A percentile compares a stretch with the other conserved stretches of the same genome.
Evolutionary conservation across 1,140 invertebrate genomes (phyloP).

Genomic region (Varroa destructor): DNA sequence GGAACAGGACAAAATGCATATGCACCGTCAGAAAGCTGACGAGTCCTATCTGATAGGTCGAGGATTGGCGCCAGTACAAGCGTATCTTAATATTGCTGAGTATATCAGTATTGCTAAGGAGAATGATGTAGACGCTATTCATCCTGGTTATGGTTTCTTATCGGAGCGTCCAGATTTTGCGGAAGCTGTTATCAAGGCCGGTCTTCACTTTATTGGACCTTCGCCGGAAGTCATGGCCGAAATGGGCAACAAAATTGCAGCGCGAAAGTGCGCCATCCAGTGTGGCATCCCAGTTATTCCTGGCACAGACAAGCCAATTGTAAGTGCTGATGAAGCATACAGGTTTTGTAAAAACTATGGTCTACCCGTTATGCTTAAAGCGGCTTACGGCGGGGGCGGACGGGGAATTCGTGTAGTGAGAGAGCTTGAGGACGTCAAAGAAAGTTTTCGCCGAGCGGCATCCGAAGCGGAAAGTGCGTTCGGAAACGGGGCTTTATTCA

Average conservation of each 20-base stretch:
- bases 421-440: slow-evolving; percentile 29
- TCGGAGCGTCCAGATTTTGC: slow-evolving; percentile 34
- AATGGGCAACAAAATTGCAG: slow-evolving; percentile 36
- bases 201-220: slow-evolving; percentile 89
- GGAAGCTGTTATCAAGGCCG: slow-evolving; percentile 73
- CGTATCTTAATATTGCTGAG: slow-evolving; percentile 36
- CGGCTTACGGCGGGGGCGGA: slow-evolving; percentile 36
- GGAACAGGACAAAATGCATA: slow-evolving; percentile 31
- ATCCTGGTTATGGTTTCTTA: slow-evolving; percentile 41
- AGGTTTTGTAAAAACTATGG: slow-evolving; percentile 76
- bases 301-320: slow-evolving; percentile 65
- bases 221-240: slow-evolving; percentile 78
- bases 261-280: slow-evolving; percentile 31
- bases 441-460: slow-evolving; percentile 29
- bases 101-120: slow-evolving; percentile 35
- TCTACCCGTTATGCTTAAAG: slow-evolving; percentile 37
- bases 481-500: slow-evolving; percentile 33
- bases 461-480: slow-evolving; percentile 35
- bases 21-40: slow-evolving; percentile 33
- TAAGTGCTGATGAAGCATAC: slow-evolving; percentile 67
- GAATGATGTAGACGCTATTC: slow-evolving; percentile 42
- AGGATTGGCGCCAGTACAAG: slow-evolving; percentile 22
- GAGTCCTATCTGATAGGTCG: slow-evolving; percentile 31
- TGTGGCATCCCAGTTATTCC: slow-evolving; percentile 46
- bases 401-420: slow-evolving; percentile 35